phyloP scores from a whole-genome alignment of 2,113 vertebrate species.

The Larimichthys crocea region DNA sequence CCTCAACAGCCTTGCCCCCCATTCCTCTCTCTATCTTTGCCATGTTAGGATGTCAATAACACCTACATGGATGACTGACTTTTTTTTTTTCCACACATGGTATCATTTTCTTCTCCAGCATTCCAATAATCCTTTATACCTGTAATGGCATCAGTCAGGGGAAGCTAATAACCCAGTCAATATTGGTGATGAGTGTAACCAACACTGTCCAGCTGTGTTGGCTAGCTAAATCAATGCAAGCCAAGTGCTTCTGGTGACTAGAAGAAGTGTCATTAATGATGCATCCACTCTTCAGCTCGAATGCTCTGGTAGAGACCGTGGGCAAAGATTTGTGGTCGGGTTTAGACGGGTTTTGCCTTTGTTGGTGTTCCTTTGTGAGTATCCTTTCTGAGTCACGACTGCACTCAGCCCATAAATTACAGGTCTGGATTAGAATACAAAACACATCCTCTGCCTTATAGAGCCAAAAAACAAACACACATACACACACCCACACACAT shows the following conservation, averaged over 20 bases:
- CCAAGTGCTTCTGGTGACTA: constrained; percentile 18
- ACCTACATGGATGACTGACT: constrained; percentile 6
- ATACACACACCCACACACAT: constrained; percentile 14
- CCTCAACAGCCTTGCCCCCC: background rate
- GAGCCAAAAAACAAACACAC: constrained; percentile 19
- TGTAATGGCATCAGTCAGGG: constrained; percentile 48
- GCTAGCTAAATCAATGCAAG: constrained; percentile 24
- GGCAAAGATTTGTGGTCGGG: background rate
- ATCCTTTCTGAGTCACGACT: background rate
- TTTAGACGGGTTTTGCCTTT: background rate
- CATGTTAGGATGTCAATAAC: constrained; percentile 35
- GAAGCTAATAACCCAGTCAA: constrained; percentile 64
- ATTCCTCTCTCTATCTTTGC: background rate
- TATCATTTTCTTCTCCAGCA: constrained; percentile 30
- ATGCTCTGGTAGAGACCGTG: background rate
- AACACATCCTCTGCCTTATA: constrained; percentile 13
- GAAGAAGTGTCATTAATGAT: background rate
- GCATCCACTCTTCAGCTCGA: background rate
- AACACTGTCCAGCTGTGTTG: constrained; percentile 19
- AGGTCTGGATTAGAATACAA: constrained; percentile 43
- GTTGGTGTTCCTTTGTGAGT: constrained; percentile 23
- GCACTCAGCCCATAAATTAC: constrained; percentile 27
- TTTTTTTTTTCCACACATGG: background rate
- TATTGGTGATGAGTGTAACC: constrained; percentile 42
- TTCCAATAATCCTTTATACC: constrained; percentile 49